Evolutionary conservation across 2,113 vertebrate genomes (phyloP), one percentile per base, ranked within the genome.

Genomic region (Hymenochirus boettgeri): DNA sequence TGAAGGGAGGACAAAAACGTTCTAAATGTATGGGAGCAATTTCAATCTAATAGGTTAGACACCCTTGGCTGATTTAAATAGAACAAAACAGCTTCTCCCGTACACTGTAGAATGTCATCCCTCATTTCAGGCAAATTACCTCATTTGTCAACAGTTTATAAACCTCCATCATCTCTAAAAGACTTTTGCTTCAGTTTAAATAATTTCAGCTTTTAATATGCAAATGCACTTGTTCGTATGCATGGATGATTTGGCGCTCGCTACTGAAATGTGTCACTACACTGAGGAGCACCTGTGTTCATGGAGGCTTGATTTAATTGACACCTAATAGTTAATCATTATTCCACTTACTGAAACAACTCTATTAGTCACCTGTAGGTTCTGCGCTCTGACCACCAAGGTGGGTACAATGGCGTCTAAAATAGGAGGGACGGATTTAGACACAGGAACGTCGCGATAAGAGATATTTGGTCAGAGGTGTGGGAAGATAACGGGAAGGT

Each of bases 11-110:
- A 97, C 94, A 99, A 96, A 98, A 97, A 96, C 91, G 93, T 91
- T 92, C 94, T 98, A 98, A 99, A 98, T 99, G 96, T 94, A 96
- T 92, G 91, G 94, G 96, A 97, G 95, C 95, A 94, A 95, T 97
- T 90, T 93, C 88, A 92, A 95, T 92, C 93, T 93, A 97, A 99
- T 98, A 98, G 96, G 95, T 97, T 97, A 99, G 91, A 99, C 93
- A 98, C 93, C 93, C 94, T 92, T 92, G 93, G 93, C 92, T 92
- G 92, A 84, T 74, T 91, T 93, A 99, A 95, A 98, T 97, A 97
- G 93, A 89, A 89, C 88, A 85, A 86, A 88, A 90, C 91, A 86
- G 90, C 33, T 89, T 89, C 85, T 89, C 90, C 90, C 83, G 85
- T 92, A 88, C 89, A 95, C 92, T 93, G 94, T 94, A 92, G 92